Evolutionary conservation across 2,113 vertebrate genomes (phyloP).

Genomic region (Daboia siamensis): DNA sequence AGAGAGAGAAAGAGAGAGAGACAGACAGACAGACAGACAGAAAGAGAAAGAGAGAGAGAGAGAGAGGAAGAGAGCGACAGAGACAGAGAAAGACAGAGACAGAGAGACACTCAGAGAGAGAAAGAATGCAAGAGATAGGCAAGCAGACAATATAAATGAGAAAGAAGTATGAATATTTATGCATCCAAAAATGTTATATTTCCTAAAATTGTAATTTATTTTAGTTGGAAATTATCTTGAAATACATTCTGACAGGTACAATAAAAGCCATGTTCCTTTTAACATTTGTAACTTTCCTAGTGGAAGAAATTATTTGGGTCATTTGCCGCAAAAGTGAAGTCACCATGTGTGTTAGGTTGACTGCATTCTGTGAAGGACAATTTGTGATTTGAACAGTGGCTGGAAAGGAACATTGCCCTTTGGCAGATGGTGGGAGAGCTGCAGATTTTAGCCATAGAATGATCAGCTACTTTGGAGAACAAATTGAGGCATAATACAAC

Average conservation of each 20-base stretch:
- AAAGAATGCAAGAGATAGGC: neutral
- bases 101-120: neutral
- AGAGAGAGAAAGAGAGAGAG: no score
- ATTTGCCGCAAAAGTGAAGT: neutral
- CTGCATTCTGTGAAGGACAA: neutral
- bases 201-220: neutral
- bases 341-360: constrained; percentile 7
- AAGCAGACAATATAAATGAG: neutral
- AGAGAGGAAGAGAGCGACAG: no score
- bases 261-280: neutral
- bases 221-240: neutral
- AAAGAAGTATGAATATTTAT: neutral
- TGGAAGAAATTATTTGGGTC: constrained; percentile 8
- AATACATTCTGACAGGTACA: neutral
- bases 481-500: neutral
- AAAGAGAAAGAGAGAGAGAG: neutral
- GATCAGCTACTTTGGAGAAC: neutral
- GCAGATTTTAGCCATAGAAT: neutral
- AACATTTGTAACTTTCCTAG: neutral
- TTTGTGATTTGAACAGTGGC: constrained; percentile 9
- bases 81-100: neutral
- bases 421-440: neutral
- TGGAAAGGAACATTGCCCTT: constrained; percentile 12
- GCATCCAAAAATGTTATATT: neutral
- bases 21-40: neutral